phyloP scores from a whole-genome alignment of 2,888 invertebrate species.

The Ariolimax columbianus region DNA sequence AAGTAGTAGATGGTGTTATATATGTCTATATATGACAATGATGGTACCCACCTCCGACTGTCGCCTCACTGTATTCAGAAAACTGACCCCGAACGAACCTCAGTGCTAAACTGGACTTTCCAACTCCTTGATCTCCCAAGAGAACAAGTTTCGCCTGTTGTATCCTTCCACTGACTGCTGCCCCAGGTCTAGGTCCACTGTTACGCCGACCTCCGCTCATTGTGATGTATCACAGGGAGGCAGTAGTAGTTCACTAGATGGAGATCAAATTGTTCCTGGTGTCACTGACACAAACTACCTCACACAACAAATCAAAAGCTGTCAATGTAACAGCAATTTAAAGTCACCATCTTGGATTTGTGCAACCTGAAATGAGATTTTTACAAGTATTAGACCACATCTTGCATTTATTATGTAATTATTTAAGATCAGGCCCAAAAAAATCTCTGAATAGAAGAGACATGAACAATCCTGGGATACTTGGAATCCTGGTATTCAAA shows the following conservation, averaged over 20 bases:
- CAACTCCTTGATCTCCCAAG: conserved; percentile 99
- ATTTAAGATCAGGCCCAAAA: too few relatives aligned
- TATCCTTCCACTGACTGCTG: conserved; percentile 81
- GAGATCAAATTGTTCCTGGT: neutral
- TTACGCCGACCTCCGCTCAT: conserved; percentile 35
- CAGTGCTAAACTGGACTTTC: conserved; percentile 98
- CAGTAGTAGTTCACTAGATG: neutral
- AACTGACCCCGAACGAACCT: conserved; percentile 99
- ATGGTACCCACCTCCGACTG: conserved; percentile 82
- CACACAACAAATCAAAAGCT: neutral
- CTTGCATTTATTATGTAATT: too few relatives aligned
- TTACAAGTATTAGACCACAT: too few relatives aligned
- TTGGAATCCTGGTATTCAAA: too few relatives aligned
- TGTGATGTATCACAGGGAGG: neutral
- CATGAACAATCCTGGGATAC: too few relatives aligned
- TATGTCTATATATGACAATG: neutral
- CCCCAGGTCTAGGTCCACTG: conserved; percentile 9
- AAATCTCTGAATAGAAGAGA: too few relatives aligned
- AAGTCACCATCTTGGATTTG: neutral
- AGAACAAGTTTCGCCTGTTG: conserved; percentile 98
- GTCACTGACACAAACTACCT: neutral
- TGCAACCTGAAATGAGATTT: neutral
- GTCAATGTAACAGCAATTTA: neutral
- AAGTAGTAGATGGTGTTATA: neutral
- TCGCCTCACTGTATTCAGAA: conserved; percentile 83